phyloP scores from a whole-genome alignment of 2,888 invertebrate genomes.

The Tenthredo amoena region DNA sequence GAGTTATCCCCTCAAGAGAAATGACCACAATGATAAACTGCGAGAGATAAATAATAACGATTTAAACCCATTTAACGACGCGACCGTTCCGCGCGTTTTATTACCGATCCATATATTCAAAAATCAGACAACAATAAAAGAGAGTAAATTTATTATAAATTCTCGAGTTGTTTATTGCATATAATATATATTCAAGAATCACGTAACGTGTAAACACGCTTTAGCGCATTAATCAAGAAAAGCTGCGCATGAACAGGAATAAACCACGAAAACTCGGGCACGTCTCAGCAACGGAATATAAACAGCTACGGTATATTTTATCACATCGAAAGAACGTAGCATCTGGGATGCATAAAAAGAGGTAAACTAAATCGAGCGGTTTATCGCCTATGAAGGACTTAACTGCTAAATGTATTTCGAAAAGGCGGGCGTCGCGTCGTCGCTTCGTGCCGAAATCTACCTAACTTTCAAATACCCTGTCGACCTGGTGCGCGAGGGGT shows the following conservation, averaged over 20 bases:
- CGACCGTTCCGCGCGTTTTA: background rate
- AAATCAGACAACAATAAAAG: background rate
- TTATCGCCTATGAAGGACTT: background rate
- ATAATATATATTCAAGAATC: background rate
- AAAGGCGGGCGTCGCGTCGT: background rate
- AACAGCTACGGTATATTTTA: background rate
- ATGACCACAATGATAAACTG: background rate
- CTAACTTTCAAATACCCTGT: background rate
- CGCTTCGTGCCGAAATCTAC: background rate
- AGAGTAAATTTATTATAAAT: background rate
- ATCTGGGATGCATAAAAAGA: background rate
- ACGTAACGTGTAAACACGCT: background rate
- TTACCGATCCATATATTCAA: background rate
- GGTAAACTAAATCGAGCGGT: background rate
- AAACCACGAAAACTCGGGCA: background rate
- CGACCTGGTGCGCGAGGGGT: background rate
- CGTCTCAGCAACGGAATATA: background rate
- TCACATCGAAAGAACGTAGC: background rate
- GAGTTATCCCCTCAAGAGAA: background rate
- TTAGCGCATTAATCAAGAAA: background rate
- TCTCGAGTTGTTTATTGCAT: background rate
- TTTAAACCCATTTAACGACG: background rate
- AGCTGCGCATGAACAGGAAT: background rate
- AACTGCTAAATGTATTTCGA: conserved; percentile 33
- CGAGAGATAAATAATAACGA: conserved; percentile 8